Conservation (phyloP, 2,888 invertebrate genomes). For the Idaea biselata region DNA sequence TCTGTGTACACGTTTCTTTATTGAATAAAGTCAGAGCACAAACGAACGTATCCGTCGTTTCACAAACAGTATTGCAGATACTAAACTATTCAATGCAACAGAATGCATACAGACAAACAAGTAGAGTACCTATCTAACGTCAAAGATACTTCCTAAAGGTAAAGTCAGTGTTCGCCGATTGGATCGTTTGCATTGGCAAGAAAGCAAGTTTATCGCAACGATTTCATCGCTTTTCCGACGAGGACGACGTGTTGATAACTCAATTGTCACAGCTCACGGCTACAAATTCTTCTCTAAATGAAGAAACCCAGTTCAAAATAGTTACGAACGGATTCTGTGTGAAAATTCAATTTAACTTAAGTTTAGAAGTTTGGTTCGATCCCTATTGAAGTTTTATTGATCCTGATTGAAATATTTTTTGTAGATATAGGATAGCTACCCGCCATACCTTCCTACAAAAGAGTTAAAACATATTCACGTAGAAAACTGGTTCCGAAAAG, state of each 20-base stretch:
- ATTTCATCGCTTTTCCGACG: slow-evolving; percentile 46
- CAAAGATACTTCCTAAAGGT: slow-evolving; percentile 18
- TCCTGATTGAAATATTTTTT: neutral
- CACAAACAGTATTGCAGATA: slow-evolving; percentile 12
- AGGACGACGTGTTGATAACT: slow-evolving; percentile 39
- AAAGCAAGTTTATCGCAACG: slow-evolving; percentile 43
- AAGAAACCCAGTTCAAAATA: slow-evolving; percentile 20
- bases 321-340: slow-evolving; percentile 11
- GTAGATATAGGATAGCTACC: too few relatives aligned
- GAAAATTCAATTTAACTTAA: slow-evolving; percentile 2
- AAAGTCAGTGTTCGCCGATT: slow-evolving; percentile 34
- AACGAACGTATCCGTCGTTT: slow-evolving; percentile 2
- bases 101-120: slow-evolving; percentile 14
- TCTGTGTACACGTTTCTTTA: neutral
- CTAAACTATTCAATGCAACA: slow-evolving; percentile 19
- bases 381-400: neutral
- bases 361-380: neutral
- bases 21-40: neutral
- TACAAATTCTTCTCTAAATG: slow-evolving; percentile 27
- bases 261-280: slow-evolving; percentile 34
- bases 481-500: too few relatives aligned
- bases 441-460: too few relatives aligned
- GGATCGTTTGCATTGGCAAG: slow-evolving; percentile 34
- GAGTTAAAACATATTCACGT: too few relatives aligned
- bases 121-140: slow-evolving; percentile 3